Base-by-base conservation (phyloP, 2,888 invertebrate species). In the Mesochorus sp. region DNA sequence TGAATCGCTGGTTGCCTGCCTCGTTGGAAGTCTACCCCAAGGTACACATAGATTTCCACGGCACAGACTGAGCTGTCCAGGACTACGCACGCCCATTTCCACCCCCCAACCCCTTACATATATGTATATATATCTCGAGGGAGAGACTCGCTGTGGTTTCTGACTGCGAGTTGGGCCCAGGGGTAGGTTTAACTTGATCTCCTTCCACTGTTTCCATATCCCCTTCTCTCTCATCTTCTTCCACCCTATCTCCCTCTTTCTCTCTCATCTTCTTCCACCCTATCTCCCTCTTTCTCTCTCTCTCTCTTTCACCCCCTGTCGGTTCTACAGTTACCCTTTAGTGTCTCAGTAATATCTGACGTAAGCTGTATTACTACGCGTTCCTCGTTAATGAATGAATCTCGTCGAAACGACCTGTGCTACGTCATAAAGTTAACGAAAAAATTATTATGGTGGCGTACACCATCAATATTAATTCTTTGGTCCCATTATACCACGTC, bases 11-110 rank as follows among this genome's bases (percentile, higher is more conserved):
- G 17, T 37, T 12, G 61, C 37, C 42, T 64, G 37, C 57, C 34
- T 57, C 26, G 17, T 51, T 67, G 51, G 31, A 66, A 57, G 39
- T 71, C 64, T 62, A 73, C 57, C 49, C 73, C 55, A 61, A 66
- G 66, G 66, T 77, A 67, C 44, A 77, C 77, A 73, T 77, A 77
- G 61, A 77, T 73, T 77, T 73, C 37, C 55, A 61, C 62, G 21
- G 67, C 68, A 55, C 57, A 73, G 68, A 77, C 67, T 67, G 68
- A 68, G 55, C 77, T 73, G 73, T 73, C 73, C 68, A 57, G 62
- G 28, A 21, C 47, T 67, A 77, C 67, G 47, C 34, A 77, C 77
- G 77, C 77, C 73, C 77, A 77, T 68, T 68, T 73, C 12, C 37
- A 47, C 47, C 37, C 24, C 28, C 8, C n/a, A n/a, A n/a, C n/a